Conservation (phyloP, 2,113 vertebrate genomes). For the Nibea albiflora region DNA sequence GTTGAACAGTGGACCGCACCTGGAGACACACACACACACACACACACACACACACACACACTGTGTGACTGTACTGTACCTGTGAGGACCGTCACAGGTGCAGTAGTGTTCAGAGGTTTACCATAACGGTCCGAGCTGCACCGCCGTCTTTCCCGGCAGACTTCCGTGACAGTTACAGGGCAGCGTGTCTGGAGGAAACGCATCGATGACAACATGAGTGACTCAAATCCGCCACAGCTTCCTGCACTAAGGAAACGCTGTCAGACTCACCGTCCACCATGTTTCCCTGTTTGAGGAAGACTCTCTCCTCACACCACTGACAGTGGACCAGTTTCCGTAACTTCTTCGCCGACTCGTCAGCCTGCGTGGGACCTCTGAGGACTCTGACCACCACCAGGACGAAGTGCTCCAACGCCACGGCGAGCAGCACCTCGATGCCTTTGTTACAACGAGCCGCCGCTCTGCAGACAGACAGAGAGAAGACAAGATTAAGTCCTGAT, state of each 20-base stretch:
- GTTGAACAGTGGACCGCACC: conserved; percentile 94
- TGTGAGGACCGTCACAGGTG: neutral
- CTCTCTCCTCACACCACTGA: conserved; percentile 97
- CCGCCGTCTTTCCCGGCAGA: conserved; percentile 94
- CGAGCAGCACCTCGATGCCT: conserved; percentile 94
- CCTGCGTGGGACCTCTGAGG: conserved; percentile 90
- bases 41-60: neutral
- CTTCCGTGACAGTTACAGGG: conserved; percentile 94
- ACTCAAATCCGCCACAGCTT: neutral
- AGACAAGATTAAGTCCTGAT: neutral
- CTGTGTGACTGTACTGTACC: neutral
- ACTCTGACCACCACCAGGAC: conserved; percentile 95
- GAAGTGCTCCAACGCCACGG: conserved; percentile 96
- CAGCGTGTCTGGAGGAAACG: conserved; percentile 75
- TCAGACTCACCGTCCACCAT: conserved; percentile 92
- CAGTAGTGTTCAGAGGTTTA: conserved; percentile 59
- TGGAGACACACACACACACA: conserved; percentile 50
- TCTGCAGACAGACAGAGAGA: conserved; percentile 69
- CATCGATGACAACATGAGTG: neutral
- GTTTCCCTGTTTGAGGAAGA: conserved; percentile 91
- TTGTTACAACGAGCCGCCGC: conserved; percentile 97
- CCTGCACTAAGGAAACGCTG: too few species aligned
- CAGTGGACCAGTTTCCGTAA: conserved; percentile 93
- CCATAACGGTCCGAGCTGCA: conserved; percentile 95
- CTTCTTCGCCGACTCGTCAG: conserved; percentile 91